These are phyloP conservation scores for Chloroclystis v-ata DNA, from an alignment of 2,888 invertebrate species.

Conservation along the genomic window DNA sequence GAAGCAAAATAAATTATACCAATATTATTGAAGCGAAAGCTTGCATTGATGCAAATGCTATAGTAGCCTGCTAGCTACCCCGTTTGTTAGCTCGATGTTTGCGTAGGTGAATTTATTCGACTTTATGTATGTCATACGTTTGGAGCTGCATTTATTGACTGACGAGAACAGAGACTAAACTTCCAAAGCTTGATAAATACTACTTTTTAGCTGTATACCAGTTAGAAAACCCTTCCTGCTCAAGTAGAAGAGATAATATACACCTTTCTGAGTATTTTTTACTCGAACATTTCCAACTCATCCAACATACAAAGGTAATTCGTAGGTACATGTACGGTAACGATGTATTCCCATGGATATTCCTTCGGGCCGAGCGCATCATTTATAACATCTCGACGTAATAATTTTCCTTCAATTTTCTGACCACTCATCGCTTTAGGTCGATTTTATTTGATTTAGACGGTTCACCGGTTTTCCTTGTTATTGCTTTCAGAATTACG, in stretches of 20 bases:
- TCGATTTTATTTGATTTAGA: conserved; percentile 20
- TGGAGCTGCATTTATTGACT: not conserved
- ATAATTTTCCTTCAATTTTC: conserved; percentile 23
- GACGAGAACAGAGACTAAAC: no score
- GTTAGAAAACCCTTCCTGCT: no score
- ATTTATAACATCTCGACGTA: conserved; percentile 21
- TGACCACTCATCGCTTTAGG: conserved; percentile 22
- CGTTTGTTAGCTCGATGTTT: conserved; percentile 5
- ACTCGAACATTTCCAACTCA: not conserved
- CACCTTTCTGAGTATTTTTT: not conserved
- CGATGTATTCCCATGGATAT: conserved; percentile 12
- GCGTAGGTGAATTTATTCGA: conserved; percentile 10
- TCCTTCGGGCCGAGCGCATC: conserved; percentile 17
- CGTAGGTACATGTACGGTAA: no score
- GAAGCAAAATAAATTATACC: no score
- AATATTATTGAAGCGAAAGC: no score
- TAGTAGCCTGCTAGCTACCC: not conserved
- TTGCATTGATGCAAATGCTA: no score
- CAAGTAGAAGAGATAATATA: no score
- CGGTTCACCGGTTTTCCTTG: conserved; percentile 18
- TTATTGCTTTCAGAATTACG: conserved; percentile 6
- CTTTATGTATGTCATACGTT: conserved; percentile 2
- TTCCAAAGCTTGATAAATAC: no score
- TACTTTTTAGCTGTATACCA: not conserved
- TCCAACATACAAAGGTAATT: not conserved